phyloP scores from a whole-genome alignment of 2,113 vertebrate genomes.

The Eurystomus gularis region DNA sequence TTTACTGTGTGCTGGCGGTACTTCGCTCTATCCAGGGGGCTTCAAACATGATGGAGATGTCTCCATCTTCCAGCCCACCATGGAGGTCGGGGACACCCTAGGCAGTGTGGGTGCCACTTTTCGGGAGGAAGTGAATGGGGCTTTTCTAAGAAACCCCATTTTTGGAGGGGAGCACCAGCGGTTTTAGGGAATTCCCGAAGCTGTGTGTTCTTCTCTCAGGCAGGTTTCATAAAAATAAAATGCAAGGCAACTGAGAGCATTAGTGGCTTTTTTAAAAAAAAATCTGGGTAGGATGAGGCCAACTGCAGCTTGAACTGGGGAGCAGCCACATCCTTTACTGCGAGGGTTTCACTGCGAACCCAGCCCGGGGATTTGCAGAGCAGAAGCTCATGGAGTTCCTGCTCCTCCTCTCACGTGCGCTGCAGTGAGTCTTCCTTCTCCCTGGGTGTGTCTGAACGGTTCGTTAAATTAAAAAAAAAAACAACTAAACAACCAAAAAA shows the following conservation, averaged over 20 bases:
- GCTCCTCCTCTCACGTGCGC: neutral
- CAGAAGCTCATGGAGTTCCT: neutral
- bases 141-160: neutral
- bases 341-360: neutral
- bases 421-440: neutral
- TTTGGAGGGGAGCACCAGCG: fast-evolving
- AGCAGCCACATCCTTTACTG: neutral
- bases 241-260: too few species aligned
- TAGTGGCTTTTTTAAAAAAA: too few species aligned
- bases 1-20: neutral
- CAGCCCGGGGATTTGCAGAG: neutral
- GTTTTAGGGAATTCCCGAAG: neutral
- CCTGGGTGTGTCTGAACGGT: neutral
- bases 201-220: neutral
- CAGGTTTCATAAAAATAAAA: neutral
- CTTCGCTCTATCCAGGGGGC: neutral
- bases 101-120: fast-evolving
- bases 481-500: neutral
- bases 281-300: neutral
- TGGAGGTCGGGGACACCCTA: neutral
- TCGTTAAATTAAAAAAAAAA: neutral
- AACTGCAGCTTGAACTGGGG: neutral
- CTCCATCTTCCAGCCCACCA: neutral
- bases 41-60: neutral
- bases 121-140: neutral